A percentile compares a stretch with the other conserved stretches of the same genome.
These are phyloP conservation scores for Pangasius macronema DNA, from an alignment of 2,797 vertebrate species.

Conservation along the genomic window DNA sequence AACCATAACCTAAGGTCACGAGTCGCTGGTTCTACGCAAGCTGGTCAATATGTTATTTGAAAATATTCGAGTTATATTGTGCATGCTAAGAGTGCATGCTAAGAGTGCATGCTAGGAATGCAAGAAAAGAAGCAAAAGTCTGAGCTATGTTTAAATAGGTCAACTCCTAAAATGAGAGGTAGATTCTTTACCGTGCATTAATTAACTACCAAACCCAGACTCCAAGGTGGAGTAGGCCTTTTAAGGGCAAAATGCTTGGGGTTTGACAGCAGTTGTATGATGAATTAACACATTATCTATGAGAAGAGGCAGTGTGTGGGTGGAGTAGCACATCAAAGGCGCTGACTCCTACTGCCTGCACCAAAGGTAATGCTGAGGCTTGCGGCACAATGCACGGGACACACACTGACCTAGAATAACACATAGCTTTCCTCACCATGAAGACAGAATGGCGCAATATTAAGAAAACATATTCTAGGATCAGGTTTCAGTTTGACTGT, in stretches of 20 bases:
- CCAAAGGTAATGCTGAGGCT: background rate
- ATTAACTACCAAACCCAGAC: background rate
- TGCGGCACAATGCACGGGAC: background rate
- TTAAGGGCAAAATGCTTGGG: background rate
- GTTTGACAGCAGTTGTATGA: background rate
- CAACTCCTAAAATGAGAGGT: background rate
- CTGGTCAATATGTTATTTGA: too few relatives aligned
- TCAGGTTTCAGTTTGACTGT: conserved; percentile 4
- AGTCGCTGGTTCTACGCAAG: background rate
- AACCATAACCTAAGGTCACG: too few relatives aligned
- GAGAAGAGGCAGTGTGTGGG: background rate
- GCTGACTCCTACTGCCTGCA: background rate
- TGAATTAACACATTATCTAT: background rate
- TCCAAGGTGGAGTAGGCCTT: background rate
- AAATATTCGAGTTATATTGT: background rate
- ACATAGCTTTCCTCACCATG: too few relatives aligned
- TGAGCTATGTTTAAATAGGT: too few relatives aligned
- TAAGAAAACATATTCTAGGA: background rate
- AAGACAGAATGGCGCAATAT: background rate
- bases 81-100: background rate
- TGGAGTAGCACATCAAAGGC: conserved; percentile 3
- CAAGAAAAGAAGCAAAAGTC: background rate
- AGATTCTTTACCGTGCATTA: background rate
- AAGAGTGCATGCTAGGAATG: too few relatives aligned
- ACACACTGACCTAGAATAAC: background rate